These are phyloP conservation scores for Myanophis thanlyinensis DNA, from an alignment of 2,113 vertebrate genomes.

Conservation along the genomic window DNA sequence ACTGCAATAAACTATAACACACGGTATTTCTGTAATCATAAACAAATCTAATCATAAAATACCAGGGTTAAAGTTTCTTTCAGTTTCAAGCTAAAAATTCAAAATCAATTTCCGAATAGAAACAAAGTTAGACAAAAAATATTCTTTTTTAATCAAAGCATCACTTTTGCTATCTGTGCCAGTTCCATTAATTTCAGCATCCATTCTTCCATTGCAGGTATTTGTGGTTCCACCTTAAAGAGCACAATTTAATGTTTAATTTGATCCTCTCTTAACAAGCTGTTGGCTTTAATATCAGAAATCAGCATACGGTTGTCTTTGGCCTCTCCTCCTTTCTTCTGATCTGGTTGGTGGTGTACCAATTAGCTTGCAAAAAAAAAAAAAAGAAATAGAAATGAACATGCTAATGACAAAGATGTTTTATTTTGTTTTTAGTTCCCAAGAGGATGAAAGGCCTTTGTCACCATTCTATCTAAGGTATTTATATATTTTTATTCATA, in stretches of 20 bases:
- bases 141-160: background rate
- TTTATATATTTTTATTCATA: conserved; percentile 44
- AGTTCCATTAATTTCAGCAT: background rate
- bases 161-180: background rate
- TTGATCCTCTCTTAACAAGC: background rate
- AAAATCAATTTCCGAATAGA: background rate
- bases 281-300: background rate
- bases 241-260: conserved; percentile 21
- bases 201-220: background rate
- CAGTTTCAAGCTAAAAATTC: background rate
- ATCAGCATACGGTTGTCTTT: background rate
- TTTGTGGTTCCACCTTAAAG: conserved; percentile 16
- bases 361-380: conserved; percentile 28
- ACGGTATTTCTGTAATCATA: background rate
- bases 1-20: background rate
- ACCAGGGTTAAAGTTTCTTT: background rate
- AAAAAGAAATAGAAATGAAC: conserved; percentile 29
- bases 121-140: background rate
- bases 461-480: conserved; percentile 94
- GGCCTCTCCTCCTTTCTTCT: background rate
- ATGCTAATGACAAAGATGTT: conserved; percentile 47
- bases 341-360: background rate
- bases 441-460: conserved; percentile 86
- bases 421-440: conserved; percentile 74
- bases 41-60: background rate